Conservation (phyloP, 2,113 vertebrate species). For the Sminthopsis crassicaudata region DNA sequence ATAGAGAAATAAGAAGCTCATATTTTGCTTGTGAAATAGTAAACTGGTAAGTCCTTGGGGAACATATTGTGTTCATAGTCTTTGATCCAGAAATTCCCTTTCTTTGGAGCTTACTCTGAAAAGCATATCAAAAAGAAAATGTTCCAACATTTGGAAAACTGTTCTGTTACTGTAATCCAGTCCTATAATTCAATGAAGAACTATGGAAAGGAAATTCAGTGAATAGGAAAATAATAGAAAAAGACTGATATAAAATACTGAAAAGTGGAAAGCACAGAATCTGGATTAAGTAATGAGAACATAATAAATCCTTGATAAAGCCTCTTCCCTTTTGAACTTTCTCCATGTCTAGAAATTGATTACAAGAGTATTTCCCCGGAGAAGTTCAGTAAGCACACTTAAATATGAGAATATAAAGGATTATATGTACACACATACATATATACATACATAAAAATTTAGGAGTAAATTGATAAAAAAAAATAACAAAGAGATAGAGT, state of each 20-base stretch:
- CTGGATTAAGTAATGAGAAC: background rate
- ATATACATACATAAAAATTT: background rate
- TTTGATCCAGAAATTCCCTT: background rate
- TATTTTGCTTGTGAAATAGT: background rate
- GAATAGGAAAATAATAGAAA: background rate
- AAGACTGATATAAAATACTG: background rate
- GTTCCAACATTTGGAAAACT: background rate
- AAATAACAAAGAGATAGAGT: background rate
- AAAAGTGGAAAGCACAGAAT: background rate
- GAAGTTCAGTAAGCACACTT: background rate
- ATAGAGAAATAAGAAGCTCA: background rate
- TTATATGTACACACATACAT: background rate
- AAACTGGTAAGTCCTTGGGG: background rate
- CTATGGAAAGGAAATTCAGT: background rate
- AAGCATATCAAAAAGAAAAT: background rate
- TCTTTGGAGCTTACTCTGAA: background rate
- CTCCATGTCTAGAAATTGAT: background rate
- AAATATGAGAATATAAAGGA: background rate
- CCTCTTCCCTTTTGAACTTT: background rate
- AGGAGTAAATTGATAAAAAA: background rate
- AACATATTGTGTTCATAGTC: background rate
- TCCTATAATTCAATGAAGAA: background rate
- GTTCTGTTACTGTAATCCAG: background rate
- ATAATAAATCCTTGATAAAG: background rate
- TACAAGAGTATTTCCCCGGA: background rate